phyloP scores from a whole-genome alignment of 2,113 vertebrate genomes.

The Apaloderma vittatum region DNA sequence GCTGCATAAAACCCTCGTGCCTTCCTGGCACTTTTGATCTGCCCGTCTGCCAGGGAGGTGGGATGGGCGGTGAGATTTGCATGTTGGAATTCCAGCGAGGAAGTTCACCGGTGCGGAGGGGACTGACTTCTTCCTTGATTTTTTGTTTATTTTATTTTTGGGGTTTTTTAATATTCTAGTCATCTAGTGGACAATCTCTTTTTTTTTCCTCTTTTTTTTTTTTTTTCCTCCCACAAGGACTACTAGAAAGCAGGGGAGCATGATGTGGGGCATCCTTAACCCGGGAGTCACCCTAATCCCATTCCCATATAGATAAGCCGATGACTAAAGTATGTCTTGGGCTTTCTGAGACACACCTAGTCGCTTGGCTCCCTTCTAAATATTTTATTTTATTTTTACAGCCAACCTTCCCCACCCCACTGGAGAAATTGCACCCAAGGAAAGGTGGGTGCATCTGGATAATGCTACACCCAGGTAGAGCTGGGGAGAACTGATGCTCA shows the following conservation, averaged over 20 bases:
- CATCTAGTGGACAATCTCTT: background rate
- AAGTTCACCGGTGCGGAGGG: background rate
- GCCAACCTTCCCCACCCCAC: background rate
- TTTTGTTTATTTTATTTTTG: fast-evolving
- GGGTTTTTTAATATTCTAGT: background rate
- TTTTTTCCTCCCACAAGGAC: background rate
- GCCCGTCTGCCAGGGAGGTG: background rate
- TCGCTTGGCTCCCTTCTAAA: background rate
- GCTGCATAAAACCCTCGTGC: fast-evolving
- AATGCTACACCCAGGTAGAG: background rate
- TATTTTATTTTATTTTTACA: background rate
- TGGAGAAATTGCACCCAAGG: background rate
- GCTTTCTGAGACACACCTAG: slow-evolving; percentile 3
- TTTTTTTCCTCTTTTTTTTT: background rate
- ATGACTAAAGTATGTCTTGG: background rate
- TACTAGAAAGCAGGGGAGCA: background rate
- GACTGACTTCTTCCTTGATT: background rate
- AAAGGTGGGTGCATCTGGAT: background rate
- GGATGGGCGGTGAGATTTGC: background rate
- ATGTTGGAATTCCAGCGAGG: background rate
- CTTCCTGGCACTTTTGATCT: background rate
- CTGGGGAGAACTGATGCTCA: background rate
- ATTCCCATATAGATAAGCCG: background rate
- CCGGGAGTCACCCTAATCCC: fast-evolving
- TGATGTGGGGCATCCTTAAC: background rate